Conservation (phyloP, 2,888 invertebrate genomes). For the Epinotia nisella region DNA sequence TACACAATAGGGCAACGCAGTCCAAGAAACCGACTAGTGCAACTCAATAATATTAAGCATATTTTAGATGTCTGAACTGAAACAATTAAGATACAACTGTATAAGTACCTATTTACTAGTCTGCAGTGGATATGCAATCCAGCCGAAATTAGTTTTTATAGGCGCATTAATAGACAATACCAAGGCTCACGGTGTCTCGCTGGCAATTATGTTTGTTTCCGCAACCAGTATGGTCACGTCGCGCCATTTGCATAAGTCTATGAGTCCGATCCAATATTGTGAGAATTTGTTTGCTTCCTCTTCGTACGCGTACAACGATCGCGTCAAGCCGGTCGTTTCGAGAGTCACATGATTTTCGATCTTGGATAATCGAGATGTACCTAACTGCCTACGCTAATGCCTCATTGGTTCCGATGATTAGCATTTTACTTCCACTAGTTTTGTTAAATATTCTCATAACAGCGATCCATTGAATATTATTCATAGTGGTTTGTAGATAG, state of each 20-base stretch:
- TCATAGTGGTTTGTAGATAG: no score
- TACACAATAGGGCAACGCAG: not conserved
- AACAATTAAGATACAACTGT: not conserved
- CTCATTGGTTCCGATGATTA: not conserved
- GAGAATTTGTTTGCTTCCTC: conserved; percentile 49
- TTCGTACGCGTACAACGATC: conserved; percentile 6
- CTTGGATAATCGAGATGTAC: conserved; percentile 5
- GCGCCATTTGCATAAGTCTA: conserved; percentile 50
- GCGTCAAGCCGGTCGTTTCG: not conserved
- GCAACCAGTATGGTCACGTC: conserved; percentile 49
- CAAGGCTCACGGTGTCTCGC: conserved; percentile 49
- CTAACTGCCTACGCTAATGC: not conserved
- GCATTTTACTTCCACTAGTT: not conserved
- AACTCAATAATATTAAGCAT: not conserved
- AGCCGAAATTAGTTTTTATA: conserved; percentile 2
- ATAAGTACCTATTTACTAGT: not conserved
- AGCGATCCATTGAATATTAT: not conserved
- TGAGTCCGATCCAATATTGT: conserved; percentile 48
- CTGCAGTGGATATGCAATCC: not conserved
- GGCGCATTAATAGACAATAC: conserved; percentile 49
- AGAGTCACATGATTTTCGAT: not conserved
- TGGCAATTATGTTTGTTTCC: conserved; percentile 51
- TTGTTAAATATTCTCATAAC: not conserved
- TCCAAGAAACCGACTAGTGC: not conserved
- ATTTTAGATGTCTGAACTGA: not conserved